These are phyloP conservation scores for Nothobranchius furzeri DNA, from an alignment of 2,113 vertebrate species.

Conservation along the genomic window DNA sequence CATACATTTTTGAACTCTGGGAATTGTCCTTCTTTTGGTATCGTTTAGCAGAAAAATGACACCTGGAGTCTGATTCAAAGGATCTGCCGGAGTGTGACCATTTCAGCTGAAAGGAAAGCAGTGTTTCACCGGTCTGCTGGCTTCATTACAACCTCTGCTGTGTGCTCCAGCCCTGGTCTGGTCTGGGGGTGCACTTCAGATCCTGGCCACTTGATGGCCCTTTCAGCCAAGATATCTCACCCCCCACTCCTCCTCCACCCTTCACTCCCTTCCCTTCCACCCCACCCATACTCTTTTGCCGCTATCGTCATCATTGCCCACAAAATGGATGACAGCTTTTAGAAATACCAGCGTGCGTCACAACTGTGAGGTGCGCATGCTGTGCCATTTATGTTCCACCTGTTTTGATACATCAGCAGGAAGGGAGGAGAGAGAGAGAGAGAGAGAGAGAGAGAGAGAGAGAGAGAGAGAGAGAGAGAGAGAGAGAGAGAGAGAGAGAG, in stretches of 20 bases:
- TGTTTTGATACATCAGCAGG: constrained; percentile 79
- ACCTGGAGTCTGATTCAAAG: constrained; percentile 41
- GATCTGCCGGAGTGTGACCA: constrained; percentile 41
- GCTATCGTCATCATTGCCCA: constrained; percentile 74
- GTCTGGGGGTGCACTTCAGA: constrained; percentile 50
- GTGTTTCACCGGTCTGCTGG: constrained; percentile 25
- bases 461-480: no score
- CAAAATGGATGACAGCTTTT: constrained; percentile 83
- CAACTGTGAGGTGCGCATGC: constrained; percentile 73
- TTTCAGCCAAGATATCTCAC: constrained; percentile 65
- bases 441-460: constrained; percentile 40
- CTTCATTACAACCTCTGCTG: constrained; percentile 18
- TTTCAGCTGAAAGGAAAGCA: constrained; percentile 49
- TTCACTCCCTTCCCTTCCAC: constrained; percentile 12
- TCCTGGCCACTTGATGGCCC: constrained; percentile 73
- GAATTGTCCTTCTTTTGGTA: constrained; percentile 1
- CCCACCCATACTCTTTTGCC: constrained; percentile 34
- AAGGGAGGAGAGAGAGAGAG: constrained; percentile 42
- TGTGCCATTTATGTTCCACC: constrained; percentile 79
- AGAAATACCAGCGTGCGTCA: constrained; percentile 81
- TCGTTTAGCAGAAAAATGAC: constrained; percentile 33
- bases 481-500: constrained; percentile 45
- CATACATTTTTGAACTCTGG: background rate
- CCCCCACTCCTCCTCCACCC: no score
- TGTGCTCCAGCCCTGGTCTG: background rate